Percentiles rank a stretch among this genome's conserved stretches.
Evolutionary conservation across 2,888 invertebrate species (phyloP).

Genomic region (Orthosia gracilis): DNA sequence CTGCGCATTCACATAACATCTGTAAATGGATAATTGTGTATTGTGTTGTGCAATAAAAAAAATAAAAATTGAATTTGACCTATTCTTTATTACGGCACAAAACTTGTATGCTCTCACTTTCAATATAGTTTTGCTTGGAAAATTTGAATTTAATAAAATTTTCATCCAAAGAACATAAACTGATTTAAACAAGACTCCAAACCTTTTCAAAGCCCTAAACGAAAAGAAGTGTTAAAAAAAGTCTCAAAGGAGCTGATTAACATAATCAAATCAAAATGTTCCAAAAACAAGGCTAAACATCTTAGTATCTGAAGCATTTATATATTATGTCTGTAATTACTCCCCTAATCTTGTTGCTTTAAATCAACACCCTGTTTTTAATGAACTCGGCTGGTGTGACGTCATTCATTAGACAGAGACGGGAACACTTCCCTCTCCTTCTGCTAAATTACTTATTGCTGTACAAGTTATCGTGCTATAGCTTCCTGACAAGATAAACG

Average conservation of each 20-base stretch:
- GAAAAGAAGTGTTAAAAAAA: constrained; percentile 5
- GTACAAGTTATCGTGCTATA: constrained; percentile 17
- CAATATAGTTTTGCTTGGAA: background rate
- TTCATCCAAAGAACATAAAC: background rate
- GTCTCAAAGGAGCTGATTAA: constrained; percentile 21
- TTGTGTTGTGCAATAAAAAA: no score
- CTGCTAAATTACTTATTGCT: constrained; percentile 38
- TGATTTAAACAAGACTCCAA: constrained; percentile 12
- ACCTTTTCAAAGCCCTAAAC: constrained; percentile 5
- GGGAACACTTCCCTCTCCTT: constrained; percentile 15
- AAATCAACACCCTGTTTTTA: constrained; percentile 69
- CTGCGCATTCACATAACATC: no score
- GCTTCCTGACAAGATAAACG: constrained; percentile 43
- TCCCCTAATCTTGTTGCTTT: constrained; percentile 59
- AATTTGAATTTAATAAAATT: background rate
- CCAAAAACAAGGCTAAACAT: constrained; percentile 35
- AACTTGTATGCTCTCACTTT: background rate
- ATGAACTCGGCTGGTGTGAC: constrained; percentile 58
- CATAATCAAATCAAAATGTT: constrained; percentile 53
- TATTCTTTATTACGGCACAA: constrained; percentile 1
- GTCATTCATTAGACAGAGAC: constrained; percentile 32
- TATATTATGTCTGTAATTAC: constrained; percentile 64
- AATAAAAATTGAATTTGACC: background rate
- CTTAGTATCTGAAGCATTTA: constrained; percentile 50
- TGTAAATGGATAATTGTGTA: no score